Conservation (phyloP, 2,113 vertebrate species). For the Odobenus rosmarus region DNA sequence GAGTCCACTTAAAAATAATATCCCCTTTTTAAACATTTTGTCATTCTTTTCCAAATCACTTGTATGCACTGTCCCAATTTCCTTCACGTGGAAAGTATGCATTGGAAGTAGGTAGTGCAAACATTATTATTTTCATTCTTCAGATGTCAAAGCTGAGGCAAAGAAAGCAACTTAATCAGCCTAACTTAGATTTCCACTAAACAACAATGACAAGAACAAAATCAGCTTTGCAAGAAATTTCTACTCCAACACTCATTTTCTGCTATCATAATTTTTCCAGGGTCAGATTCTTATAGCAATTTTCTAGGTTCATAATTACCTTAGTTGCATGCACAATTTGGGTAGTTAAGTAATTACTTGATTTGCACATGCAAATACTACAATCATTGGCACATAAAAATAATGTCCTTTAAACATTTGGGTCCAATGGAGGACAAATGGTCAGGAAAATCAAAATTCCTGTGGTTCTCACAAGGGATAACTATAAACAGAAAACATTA, state of each 20-base stretch:
- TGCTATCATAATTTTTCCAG: conserved; percentile 77
- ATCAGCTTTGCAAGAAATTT: conserved; percentile 70
- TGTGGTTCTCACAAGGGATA: conserved; percentile 70
- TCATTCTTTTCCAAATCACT: not conserved
- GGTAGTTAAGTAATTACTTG: conserved; percentile 82
- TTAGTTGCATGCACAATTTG: conserved; percentile 80
- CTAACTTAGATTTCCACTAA: conserved; percentile 40
- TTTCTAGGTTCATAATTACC: conserved; percentile 78
- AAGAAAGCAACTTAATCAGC: conserved; percentile 63
- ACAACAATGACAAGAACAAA: conserved; percentile 68
- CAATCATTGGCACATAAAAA: conserved; percentile 79
- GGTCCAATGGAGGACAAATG: conserved; percentile 71
- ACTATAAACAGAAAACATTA: conserved; percentile 65
- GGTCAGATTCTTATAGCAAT: conserved; percentile 75
- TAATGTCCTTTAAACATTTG: conserved; percentile 76
- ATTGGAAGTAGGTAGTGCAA: not conserved
- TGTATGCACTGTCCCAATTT: not conserved
- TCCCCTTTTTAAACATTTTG: not conserved
- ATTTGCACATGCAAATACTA: conserved; percentile 82
- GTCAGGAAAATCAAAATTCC: conserved; percentile 79
- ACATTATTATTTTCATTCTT: conserved; percentile 66
- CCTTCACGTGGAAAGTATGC: not conserved
- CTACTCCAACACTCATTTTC: conserved; percentile 70
- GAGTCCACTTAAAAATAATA: not conserved
- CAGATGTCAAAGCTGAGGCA: conserved; percentile 49